These are phyloP conservation scores for Scomber japonicus DNA, from an alignment of 2,113 vertebrate genomes.

Conservation along the genomic window DNA sequence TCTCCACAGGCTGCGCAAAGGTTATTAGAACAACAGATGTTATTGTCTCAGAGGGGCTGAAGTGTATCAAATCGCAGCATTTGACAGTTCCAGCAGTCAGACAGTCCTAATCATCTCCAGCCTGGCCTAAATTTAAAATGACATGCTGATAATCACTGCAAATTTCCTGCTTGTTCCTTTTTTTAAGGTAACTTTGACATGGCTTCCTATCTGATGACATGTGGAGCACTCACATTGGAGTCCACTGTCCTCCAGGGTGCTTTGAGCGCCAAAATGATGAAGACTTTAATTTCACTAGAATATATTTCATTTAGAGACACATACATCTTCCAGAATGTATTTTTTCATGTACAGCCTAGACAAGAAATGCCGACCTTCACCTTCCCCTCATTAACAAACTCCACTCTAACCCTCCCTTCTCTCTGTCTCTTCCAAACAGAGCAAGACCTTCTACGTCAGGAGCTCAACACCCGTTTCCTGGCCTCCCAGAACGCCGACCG, in stretches of 20 bases:
- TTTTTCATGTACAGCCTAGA: background rate
- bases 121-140: conserved; percentile 45
- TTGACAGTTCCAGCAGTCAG: conserved; percentile 55
- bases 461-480: conserved; percentile 97
- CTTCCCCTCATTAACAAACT: background rate
- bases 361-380: background rate
- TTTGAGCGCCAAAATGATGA: background rate
- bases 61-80: conserved; percentile 58
- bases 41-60: conserved; percentile 46
- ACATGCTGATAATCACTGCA: conserved; percentile 48
- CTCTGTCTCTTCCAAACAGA: conserved; percentile 80
- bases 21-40: conserved; percentile 71
- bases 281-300: background rate
- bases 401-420: background rate
- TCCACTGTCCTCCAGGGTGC: background rate
- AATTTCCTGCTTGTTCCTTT: conserved; percentile 44
- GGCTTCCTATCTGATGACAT: background rate
- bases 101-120: conserved; percentile 52
- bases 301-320: background rate
- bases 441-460: conserved; percentile 97
- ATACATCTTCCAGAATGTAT: background rate
- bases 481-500: conserved; percentile 97
- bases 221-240: background rate
- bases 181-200: conserved; percentile 14
- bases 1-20: conserved; percentile 46